Evolutionary conservation across 2,888 invertebrate genomes (phyloP), one percentile per base, ranked within the genome.

Genomic region (Listrodromus nycthemerus): DNA sequence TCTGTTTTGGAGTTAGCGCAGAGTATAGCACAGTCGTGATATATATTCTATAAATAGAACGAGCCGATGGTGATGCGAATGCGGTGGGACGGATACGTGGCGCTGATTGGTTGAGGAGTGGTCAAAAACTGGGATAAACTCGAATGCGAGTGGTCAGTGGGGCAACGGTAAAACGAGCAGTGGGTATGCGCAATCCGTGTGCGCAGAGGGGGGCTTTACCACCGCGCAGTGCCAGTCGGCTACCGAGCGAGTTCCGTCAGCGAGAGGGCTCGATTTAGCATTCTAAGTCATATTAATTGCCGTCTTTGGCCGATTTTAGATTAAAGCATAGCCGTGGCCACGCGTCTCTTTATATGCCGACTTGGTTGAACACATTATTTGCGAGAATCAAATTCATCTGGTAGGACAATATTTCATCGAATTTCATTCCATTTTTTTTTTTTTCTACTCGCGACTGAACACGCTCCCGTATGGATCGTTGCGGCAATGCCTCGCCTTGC

Each of bases 211-310:
- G 81, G 66, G 70, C 71, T 71, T 70, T 74, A 16, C 61, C 61
- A 27, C 13, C 61, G 61, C 85, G 77, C 65, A 65, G 76, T 73
- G 81, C 74, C 89, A 91, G 91, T 91, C 87, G 85, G 80, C 82
- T 86, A 84, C 85, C 87, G 88, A 87, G 89, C 89, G 87, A 89
- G 87, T 82, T 82, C 87, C 78, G 89, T 88, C 89, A 85, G 86
- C 86, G 83, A 86, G 83, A 74, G 86, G 81, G 66, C 86, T 85
- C 19, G 48, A 65, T 86, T 81, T 86, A 82, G 85, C 86, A 85
- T 84, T 85, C 83, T 83, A 85, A 85, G 71, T 74, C 81, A 87
- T 85, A 87, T 71, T 85, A 87, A 86, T 88, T 81, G 85, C 58
- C 69, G 79, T 79, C 63, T 58, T 71, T 79, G 77, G 65, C 21